Evolutionary conservation across 2,888 invertebrate genomes (phyloP).

Genomic region (Trachelus stipa): DNA sequence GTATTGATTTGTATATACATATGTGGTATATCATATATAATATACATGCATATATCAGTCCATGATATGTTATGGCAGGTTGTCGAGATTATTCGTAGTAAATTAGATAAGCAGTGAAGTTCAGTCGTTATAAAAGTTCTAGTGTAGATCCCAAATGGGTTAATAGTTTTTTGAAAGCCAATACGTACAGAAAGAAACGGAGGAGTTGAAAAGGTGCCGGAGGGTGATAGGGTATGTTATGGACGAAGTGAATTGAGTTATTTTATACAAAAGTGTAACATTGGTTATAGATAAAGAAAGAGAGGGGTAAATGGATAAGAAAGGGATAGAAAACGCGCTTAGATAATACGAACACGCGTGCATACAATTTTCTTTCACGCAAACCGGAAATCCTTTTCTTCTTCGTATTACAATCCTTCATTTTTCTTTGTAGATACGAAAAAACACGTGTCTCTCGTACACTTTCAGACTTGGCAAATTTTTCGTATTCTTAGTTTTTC

Average conservation of each 20-base stretch:
- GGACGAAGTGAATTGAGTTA: neutral
- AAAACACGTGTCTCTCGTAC: neutral
- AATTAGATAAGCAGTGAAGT: neutral
- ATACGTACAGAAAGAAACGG: neutral
- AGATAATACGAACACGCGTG: neutral
- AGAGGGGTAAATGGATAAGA: neutral
- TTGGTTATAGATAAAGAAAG: neutral
- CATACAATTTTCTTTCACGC: neutral
- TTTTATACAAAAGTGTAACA: neutral
- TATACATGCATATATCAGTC: conserved; percentile 24
- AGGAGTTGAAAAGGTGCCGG: neutral
- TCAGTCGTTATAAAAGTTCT: neutral
- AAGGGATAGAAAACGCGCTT: neutral
- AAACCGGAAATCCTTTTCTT: neutral
- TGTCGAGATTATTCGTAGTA: conserved; percentile 25
- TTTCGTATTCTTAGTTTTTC: too few relatives aligned
- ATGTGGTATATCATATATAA: neutral
- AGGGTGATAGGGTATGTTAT: neutral
- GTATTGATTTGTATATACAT: neutral
- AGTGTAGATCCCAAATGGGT: conserved; percentile 3
- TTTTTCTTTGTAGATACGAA: neutral
- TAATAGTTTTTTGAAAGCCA: neutral
- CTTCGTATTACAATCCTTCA: neutral
- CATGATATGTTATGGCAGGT: conserved; percentile 42
- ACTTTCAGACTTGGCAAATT: neutral